Evolutionary conservation across 2,797 vertebrate genomes (phyloP), one percentile per base, ranked within the genome.

Genomic region (Catostomus latipinnis): DNA sequence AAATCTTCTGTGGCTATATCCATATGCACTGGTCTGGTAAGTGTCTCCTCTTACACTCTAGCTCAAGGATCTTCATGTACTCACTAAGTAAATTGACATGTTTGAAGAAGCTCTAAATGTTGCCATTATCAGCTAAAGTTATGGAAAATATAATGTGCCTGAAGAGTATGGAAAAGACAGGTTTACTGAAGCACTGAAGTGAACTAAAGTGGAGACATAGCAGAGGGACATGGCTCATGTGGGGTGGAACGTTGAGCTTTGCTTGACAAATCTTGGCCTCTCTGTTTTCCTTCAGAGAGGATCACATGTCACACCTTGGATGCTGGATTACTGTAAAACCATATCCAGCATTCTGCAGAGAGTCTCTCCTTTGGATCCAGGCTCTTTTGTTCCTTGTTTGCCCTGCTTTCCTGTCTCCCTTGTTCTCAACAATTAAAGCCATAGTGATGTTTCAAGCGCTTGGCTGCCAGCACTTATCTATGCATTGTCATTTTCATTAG

Each of bases 21-120:
- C 8, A 97, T 95, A 0, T 99, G 97, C 89, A 90, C 93, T 12
- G 97, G 97, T 88, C 94, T 99, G 96, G 98, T 99, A 90, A 96
- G 98, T 57, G 54, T 34, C 43, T 43, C n/a, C 46, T 65, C 53
- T 34, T 49, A 52, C 13, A 58, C 10, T 34, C n/a, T 43, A 18
- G 16, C 12, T 4, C 1, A 71, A 18, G 49, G 11, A 65, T 68
- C 18, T 16, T 60, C 53, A 49, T 66, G 16, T 76, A 45, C 43
- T 54, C 10, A 13, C 43, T 34, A 34, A 34, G 34, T 34, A 34
- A 34, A 34, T 34, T 34, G 2, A 34, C 34, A 34, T 34, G 34
- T 34, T 34, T 34, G 4, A 34, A 34, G 34, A 34, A 34, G 34
- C 34, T 34, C 34, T 34, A 34, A 34, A 34, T 34, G 34, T 34